phyloP scores from a whole-genome alignment of 2,113 vertebrate species.

The Atherinomorus stipes region DNA sequence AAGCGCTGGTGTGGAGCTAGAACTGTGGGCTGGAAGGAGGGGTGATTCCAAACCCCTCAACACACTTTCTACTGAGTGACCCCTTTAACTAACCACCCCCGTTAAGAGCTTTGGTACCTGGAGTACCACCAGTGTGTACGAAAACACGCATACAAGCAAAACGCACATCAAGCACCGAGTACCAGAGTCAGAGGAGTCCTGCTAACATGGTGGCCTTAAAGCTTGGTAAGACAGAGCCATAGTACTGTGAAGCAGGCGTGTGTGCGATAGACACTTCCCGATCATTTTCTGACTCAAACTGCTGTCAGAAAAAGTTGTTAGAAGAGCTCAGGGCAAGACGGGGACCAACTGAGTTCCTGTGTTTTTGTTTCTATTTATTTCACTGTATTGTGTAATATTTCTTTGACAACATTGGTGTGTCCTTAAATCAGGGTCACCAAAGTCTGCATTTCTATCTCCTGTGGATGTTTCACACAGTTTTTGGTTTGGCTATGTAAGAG shows the following conservation, averaged over 20 bases:
- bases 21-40: conserved; percentile 14
- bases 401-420: conserved; percentile 7
- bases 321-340: conserved; percentile 76
- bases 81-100: conserved; percentile 49
- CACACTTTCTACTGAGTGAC: conserved; percentile 46
- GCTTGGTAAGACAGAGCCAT: conserved; percentile 51
- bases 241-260: conserved; percentile 41
- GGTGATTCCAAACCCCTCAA: conserved; percentile 24
- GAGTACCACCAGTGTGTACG: conserved; percentile 43
- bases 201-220: conserved; percentile 66
- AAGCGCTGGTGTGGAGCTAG: conserved; percentile 87
- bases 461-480: conserved; percentile 27
- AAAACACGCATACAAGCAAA: conserved; percentile 12
- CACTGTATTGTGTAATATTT: conserved; percentile 14
- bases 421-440: conserved; percentile 11
- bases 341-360: conserved; percentile 53
- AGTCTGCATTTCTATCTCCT: conserved; percentile 18
- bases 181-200: conserved; percentile 49
- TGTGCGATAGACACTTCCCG: conserved; percentile 31
- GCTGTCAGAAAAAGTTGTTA: conserved; percentile 56
- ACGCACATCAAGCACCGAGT: conserved; percentile 26
- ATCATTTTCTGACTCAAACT: conserved; percentile 26
- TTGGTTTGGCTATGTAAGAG: conserved; percentile 21
- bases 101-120: conserved; percentile 57
- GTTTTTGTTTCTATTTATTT: conserved; percentile 50